Percentiles rank a stretch among this genome's conserved stretches.
Conservation (phyloP, 2,113 vertebrate genomes). For the Pongo abelii region DNA sequence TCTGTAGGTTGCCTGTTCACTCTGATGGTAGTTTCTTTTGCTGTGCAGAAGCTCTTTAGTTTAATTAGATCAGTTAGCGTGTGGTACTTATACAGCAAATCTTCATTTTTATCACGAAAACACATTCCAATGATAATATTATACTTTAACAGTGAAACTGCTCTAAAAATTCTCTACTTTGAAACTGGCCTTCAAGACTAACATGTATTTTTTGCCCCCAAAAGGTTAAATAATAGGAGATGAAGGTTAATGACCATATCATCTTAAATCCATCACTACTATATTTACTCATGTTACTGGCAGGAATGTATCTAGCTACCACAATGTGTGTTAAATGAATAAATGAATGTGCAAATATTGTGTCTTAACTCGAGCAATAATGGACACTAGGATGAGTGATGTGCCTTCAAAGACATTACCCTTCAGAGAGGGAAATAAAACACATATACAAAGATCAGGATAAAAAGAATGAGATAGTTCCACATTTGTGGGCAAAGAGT, state of each 20-base stretch:
- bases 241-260: neutral
- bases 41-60: no score
- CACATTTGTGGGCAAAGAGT: neutral
- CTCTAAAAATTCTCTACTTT: slow-evolving; percentile 8
- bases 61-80: no score
- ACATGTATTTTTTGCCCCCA: neutral
- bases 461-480: neutral
- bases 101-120: neutral
- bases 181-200: neutral
- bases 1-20: no score
- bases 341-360: neutral
- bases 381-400: neutral
- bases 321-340: neutral
- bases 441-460: neutral
- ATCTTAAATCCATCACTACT: neutral
- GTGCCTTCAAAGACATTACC: neutral
- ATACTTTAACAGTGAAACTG: neutral
- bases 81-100: no score
- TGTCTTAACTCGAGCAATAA: neutral
- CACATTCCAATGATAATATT: neutral
- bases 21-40: no score
- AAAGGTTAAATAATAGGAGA: neutral
- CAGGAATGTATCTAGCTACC: neutral
- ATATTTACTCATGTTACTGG: neutral
- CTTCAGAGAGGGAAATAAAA: neutral